Evolutionary conservation across 1,140 invertebrate species (phyloP).

Genomic region (Scaptomyza hsui): DNA sequence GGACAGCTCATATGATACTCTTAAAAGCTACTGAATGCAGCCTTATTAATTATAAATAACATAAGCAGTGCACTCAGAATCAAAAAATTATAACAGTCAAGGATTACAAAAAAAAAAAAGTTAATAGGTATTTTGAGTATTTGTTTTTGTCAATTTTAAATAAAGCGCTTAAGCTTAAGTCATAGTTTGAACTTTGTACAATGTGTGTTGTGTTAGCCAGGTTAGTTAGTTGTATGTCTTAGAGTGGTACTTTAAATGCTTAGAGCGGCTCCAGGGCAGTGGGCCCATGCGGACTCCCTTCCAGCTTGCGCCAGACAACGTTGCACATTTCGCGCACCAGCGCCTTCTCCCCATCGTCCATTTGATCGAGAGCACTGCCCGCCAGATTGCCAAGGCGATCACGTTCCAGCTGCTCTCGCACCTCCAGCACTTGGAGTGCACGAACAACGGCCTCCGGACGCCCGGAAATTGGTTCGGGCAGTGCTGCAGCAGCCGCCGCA

Average conservation of each 20-base stretch:
- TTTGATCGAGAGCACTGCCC: constrained; percentile 85
- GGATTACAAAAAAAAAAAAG: constrained; percentile 57
- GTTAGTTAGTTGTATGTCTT: constrained; percentile 20
- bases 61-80: constrained; percentile 11
- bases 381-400: constrained; percentile 77
- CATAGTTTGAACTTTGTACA: constrained; percentile 74
- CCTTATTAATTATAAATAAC: constrained; percentile 16
- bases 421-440: constrained; percentile 95
- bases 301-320: constrained; percentile 88
- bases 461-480: constrained; percentile 84
- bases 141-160: constrained; percentile 47
- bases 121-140: constrained; percentile 62
- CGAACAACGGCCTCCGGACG: constrained; percentile 95
- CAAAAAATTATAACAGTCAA: constrained; percentile 71
- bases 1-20: constrained; percentile 23
- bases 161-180: constrained; percentile 65
- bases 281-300: constrained; percentile 84
- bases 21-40: constrained; percentile 2
- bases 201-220: constrained; percentile 70
- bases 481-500: constrained; percentile 83
- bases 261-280: constrained; percentile 72
- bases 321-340: constrained; percentile 98
- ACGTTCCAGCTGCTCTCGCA: constrained; percentile 93
- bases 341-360: constrained; percentile 96
- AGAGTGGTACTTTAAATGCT: constrained; percentile 24